Evolutionary conservation across 2,113 vertebrate genomes (phyloP).

Genomic region (Epinephelus lanceolatus): DNA sequence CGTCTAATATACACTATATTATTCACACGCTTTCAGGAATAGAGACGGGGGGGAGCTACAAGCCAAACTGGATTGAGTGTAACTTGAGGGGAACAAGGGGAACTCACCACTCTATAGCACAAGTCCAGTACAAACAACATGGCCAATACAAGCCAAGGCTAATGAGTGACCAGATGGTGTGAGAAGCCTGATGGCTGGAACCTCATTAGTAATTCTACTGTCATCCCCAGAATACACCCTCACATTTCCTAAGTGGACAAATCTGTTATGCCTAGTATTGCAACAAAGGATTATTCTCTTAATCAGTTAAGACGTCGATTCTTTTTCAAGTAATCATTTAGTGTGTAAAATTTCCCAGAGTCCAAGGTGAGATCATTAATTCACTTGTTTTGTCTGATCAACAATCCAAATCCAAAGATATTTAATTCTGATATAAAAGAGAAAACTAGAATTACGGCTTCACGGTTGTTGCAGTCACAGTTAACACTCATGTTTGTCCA

Average conservation of each 20-base stretch:
- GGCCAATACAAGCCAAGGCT: slow-evolving; percentile 52
- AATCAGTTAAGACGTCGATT: slow-evolving; percentile 3
- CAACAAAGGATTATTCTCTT: slow-evolving; percentile 11
- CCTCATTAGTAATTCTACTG: slow-evolving; percentile 60
- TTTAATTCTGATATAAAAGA: background rate
- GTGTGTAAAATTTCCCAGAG: background rate
- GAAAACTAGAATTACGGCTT: background rate
- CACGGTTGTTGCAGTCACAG: no score
- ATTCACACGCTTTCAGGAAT: slow-evolving; percentile 29
- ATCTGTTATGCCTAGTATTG: background rate
- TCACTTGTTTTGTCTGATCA: background rate
- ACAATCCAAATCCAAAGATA: background rate
- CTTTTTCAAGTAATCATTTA: slow-evolving; percentile 5
- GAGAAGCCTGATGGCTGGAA: slow-evolving; percentile 50
- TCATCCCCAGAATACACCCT: slow-evolving; percentile 44
- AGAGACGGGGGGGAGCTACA: slow-evolving; percentile 16
- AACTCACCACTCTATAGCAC: slow-evolving; percentile 16
- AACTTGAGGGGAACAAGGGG: slow-evolving; percentile 25
- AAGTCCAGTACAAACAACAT: slow-evolving; percentile 54
- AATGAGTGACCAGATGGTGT: slow-evolving; percentile 72
- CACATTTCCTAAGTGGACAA: slow-evolving; percentile 40
- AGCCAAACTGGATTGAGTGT: slow-evolving; percentile 7
- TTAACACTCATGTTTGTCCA: no score
- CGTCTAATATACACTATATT: slow-evolving; percentile 29
- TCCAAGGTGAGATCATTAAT: background rate